Evolutionary conservation across 2,113 vertebrate genomes (phyloP).

Genomic region (Vulpes lagopus): DNA sequence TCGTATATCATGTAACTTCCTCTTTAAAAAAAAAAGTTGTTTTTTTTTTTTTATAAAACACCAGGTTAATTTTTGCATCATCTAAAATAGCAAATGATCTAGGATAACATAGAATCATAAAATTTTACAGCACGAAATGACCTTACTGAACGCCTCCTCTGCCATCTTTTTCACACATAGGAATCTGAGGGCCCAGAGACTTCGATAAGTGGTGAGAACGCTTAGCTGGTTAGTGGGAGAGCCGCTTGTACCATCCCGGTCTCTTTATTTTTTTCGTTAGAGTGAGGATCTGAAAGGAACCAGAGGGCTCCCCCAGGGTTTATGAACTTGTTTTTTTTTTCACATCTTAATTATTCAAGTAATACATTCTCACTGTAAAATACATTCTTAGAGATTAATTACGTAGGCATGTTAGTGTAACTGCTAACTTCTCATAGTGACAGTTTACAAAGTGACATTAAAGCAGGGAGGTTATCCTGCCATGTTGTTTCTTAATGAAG

Average conservation of each 20-base stretch:
- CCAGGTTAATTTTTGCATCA: background rate
- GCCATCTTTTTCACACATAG: background rate
- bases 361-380: slow-evolving; percentile 13
- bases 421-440: background rate
- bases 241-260: background rate
- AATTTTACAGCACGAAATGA: background rate
- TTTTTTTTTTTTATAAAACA: background rate
- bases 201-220: background rate
- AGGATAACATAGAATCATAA: background rate
- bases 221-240: background rate
- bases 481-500: background rate
- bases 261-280: background rate
- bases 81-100: slow-evolving; percentile 37
- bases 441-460: slow-evolving; percentile 29
- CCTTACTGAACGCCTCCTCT: background rate
- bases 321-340: slow-evolving; percentile 27
- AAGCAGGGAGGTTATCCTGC: background rate
- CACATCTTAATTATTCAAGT: slow-evolving; percentile 7
- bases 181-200: background rate
- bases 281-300: background rate
- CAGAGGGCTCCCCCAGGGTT: background rate
- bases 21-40: background rate
- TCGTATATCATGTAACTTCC: background rate
- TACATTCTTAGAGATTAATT: slow-evolving; percentile 26
- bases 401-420: background rate